A percentile compares a stretch with the other conserved stretches of the same genome.
Evolutionary conservation across 1,140 invertebrate species (phyloP).

Genomic region (Drosophila auraria): DNA sequence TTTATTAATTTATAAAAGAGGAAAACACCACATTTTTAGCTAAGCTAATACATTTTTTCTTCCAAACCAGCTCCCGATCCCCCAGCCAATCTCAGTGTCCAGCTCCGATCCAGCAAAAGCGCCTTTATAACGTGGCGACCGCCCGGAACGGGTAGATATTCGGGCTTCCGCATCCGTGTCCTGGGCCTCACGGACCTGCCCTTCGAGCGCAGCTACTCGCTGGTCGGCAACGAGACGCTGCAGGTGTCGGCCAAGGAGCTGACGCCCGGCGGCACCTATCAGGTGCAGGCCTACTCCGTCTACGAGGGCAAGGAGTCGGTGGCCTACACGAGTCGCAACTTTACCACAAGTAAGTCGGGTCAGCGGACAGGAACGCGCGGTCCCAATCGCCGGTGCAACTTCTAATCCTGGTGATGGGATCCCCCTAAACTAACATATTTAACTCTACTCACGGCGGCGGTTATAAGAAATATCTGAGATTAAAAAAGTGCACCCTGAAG

Average conservation of each 20-base stretch:
- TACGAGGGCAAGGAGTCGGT: slow-evolving; percentile 95
- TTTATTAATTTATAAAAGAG: neutral
- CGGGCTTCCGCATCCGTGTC: slow-evolving; percentile 92
- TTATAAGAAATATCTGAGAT: neutral
- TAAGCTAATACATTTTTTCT: neutral
- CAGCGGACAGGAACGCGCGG: slow-evolving; percentile 44
- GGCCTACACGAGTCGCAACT: slow-evolving; percentile 95
- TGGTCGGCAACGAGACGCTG: slow-evolving; percentile 88
- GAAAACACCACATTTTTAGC: no score
- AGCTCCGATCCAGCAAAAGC: slow-evolving; percentile 91
- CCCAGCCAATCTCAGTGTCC: slow-evolving; percentile 93
- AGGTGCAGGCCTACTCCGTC: slow-evolving; percentile 94
- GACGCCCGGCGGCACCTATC: slow-evolving; percentile 93
- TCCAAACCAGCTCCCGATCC: slow-evolving; percentile 91
- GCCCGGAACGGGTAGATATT: slow-evolving; percentile 91
- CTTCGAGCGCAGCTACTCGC: slow-evolving; percentile 87
- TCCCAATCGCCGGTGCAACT: slow-evolving; percentile 67
- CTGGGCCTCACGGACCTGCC: slow-evolving; percentile 88
- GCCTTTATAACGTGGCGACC: slow-evolving; percentile 94
- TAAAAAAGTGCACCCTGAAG: slow-evolving; percentile 23
- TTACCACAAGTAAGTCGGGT: slow-evolving; percentile 93
- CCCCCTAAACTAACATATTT: slow-evolving; percentile 30
- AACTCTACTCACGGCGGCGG: slow-evolving; percentile 7
- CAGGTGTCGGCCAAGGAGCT: slow-evolving; percentile 92
- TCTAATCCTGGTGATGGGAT: slow-evolving; percentile 45